Evolutionary conservation across 2,797 vertebrate species (phyloP).

Genomic region (Lepidocolaptes lacrymiger): DNA sequence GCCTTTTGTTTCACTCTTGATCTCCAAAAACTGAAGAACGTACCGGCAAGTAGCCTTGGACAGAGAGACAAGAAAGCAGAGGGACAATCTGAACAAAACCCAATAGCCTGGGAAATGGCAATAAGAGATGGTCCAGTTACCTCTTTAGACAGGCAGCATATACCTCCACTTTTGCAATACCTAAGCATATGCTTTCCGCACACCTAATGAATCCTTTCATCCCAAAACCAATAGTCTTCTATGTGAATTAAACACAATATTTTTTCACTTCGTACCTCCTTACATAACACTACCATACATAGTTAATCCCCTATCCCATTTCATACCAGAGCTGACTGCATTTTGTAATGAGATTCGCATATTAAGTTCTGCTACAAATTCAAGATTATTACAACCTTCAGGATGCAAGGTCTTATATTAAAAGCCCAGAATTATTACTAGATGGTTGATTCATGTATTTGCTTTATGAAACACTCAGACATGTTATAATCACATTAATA

Average conservation of each 20-base stretch:
- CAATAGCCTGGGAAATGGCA: neutral
- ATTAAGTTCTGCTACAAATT: neutral
- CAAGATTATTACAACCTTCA: neutral
- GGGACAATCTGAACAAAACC: neutral
- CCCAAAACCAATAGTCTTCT: neutral
- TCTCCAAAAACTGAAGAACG: neutral
- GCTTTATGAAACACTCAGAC: neutral
- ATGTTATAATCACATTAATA: neutral
- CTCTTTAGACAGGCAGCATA: neutral
- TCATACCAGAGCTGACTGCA: neutral
- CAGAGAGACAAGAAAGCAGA: neutral
- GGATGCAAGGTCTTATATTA: neutral
- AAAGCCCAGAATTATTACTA: neutral
- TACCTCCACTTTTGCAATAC: neutral
- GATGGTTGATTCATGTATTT: neutral
- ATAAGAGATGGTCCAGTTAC: neutral
- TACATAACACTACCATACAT: accelerated
- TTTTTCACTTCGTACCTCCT: neutral
- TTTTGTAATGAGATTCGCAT: neutral
- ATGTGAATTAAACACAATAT: neutral
- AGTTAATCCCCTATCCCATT: neutral
- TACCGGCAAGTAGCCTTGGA: neutral
- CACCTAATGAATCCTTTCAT: neutral
- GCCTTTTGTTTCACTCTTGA: neutral
- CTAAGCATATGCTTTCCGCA: neutral